Conservation (phyloP, 2,888 invertebrate genomes). For the Conchocele bisecta region DNA sequence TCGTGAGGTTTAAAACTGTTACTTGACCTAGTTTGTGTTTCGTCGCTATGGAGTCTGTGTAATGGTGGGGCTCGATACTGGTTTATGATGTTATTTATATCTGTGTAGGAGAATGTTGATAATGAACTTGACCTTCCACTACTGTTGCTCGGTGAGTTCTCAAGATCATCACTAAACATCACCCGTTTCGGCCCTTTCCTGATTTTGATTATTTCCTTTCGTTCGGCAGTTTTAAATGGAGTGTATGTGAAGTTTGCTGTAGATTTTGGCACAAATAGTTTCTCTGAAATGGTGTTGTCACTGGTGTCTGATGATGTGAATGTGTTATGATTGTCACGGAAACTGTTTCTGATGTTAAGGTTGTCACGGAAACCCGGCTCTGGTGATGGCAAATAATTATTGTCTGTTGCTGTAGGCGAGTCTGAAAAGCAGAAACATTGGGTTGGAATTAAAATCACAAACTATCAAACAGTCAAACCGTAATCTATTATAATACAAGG, state of each 20-base stretch:
- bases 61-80: no score
- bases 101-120: slow-evolving; percentile 31
- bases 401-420: background rate
- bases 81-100: no score
- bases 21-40: no score
- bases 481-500: no score
- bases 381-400: background rate
- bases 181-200: slow-evolving; percentile 42
- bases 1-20: no score
- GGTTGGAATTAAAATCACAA: no score
- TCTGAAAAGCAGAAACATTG: background rate
- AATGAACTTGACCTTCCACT: slow-evolving; percentile 51
- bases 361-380: background rate
- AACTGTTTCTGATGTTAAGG: background rate
- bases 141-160: slow-evolving; percentile 42
- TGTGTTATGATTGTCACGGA: no score
- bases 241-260: slow-evolving; percentile 23
- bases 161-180: slow-evolving; percentile 60
- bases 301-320: slow-evolving; percentile 6
- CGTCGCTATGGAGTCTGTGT: slow-evolving; percentile 22
- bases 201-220: slow-evolving; percentile 48
- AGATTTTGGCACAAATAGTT: slow-evolving; percentile 13
- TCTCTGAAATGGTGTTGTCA: slow-evolving; percentile 5
- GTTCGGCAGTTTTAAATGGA: slow-evolving; percentile 47
- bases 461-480: no score